Conservation (phyloP, 2,888 invertebrate genomes). For the Phengaris arion region DNA sequence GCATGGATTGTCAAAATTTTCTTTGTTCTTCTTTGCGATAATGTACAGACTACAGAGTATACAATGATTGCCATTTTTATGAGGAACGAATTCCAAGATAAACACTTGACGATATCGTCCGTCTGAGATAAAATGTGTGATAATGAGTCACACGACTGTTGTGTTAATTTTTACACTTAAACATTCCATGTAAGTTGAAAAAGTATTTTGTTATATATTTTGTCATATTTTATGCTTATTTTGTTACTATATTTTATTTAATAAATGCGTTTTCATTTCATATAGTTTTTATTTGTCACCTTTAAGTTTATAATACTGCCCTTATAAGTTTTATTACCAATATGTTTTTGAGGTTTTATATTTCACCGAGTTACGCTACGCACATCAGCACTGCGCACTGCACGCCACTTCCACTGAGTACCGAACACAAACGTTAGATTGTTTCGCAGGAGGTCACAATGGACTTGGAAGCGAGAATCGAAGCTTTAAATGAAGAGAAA, state of each 20-base stretch:
- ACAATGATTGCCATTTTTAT: background rate
- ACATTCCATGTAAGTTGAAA: slow-evolving; percentile 48
- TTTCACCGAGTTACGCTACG: background rate
- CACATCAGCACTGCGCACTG: background rate
- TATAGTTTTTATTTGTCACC: slow-evolving; percentile 34
- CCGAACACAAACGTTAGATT: slow-evolving; percentile 3
- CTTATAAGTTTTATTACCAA: too few species aligned
- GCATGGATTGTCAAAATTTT: background rate
- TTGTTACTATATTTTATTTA: slow-evolving; percentile 32
- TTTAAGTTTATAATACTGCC: background rate
- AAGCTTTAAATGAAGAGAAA: slow-evolving; percentile 71
- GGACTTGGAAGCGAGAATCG: slow-evolving; percentile 67
- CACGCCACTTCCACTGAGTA: background rate
- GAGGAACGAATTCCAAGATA: background rate
- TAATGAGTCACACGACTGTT: background rate
- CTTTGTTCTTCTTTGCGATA: background rate
- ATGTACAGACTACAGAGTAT: background rate
- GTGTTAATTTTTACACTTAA: slow-evolving; percentile 26
- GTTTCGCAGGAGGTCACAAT: slow-evolving; percentile 62
- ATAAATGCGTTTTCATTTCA: slow-evolving; percentile 33
- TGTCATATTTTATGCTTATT: slow-evolving; percentile 48
- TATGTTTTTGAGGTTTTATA: too few species aligned
- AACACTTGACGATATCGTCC: background rate
- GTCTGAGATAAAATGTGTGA: background rate
- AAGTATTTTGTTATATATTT: slow-evolving; percentile 39